Evolutionary conservation across 2,888 invertebrate species (phyloP), one percentile per base, ranked within the genome.

Genomic region (Cylloceria caligata): DNA sequence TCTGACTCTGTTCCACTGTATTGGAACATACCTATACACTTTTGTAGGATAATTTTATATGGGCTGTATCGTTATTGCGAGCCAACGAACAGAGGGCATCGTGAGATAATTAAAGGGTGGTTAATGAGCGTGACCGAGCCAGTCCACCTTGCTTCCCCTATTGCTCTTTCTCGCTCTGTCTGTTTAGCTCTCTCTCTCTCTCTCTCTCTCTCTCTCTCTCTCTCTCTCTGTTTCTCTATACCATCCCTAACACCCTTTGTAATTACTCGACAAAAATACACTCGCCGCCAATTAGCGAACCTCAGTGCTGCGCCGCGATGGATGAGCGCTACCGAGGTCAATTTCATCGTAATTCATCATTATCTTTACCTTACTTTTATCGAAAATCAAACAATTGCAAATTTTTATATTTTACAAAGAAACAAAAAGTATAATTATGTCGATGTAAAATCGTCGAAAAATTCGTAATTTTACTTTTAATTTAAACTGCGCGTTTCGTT

Each of bases 61-160:
- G 39, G 24, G 7, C 3, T 16, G 19, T 73, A 65, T 42, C 39
- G 27, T 75, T 75, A 80, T 78, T 72, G 64, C 76, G 74, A 72
- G 75, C 49, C 49, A 34, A 67, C 69, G 81, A 49, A 69, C 74
- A 30, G 64, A 69, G 78, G 74, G 68, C 49, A 11, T 74, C 55
- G 74, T 60, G 69, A 78, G 83, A 78, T 71, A 81, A 81, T 73
- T 74, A 80, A 79, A 76, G 80, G 84, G 84, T 80, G 83, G 74
- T 80, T 84, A 84, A 84, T 84, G 80, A 84, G 84, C 84, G 83
- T 83, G 83, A 84, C 84, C 75, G 42, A 73, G 71, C 57, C 68
- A 80, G 69, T 64, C 67, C 67, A 80, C 49, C 80, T 80, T 39
- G 73, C 64, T 73, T 76, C 67, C 42, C 83, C 67, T 42, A 62